Evolutionary conservation across 1,140 invertebrate genomes (phyloP).

Genomic region (Temnothorax curvispinosus): DNA sequence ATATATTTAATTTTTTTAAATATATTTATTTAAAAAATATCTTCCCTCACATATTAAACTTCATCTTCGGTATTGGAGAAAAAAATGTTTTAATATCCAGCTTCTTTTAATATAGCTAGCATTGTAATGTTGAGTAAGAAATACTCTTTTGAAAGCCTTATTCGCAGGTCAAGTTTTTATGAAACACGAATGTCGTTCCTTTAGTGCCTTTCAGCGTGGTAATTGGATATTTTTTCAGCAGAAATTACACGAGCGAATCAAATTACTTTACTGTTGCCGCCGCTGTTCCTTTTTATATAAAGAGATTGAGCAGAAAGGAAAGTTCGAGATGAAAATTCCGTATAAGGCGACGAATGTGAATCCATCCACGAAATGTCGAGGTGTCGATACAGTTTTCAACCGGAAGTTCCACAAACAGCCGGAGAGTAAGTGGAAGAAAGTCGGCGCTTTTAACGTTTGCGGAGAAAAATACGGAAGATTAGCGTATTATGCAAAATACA

Average conservation of each 20-base stretch:
- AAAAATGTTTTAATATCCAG: slow-evolving; percentile 13
- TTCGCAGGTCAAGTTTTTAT: slow-evolving; percentile 6
- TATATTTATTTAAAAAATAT: not conserved
- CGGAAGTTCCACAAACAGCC: slow-evolving; percentile 12
- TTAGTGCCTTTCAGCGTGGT: slow-evolving; percentile 10
- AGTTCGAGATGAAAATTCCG: slow-evolving; percentile 41
- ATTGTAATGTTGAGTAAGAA: slow-evolving; percentile 12
- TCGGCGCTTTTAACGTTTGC: slow-evolving; percentile 18
- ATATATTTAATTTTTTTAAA: not conserved
- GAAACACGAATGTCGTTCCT: not conserved
- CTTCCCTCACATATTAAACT: not conserved
- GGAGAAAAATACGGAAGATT: slow-evolving; percentile 25
- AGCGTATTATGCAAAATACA: slow-evolving; percentile 56
- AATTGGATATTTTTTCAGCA: slow-evolving; percentile 29
- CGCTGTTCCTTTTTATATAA: not conserved
- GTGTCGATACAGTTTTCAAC: slow-evolving; percentile 14
- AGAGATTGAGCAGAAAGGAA: slow-evolving; percentile 38
- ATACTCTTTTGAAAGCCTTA: slow-evolving; percentile 8
- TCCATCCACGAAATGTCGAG: not conserved
- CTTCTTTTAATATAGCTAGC: not conserved
- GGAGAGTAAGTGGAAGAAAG: slow-evolving; percentile 23
- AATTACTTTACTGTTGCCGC: slow-evolving; percentile 9
- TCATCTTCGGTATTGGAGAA: not conserved
- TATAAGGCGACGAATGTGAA: slow-evolving; percentile 48
- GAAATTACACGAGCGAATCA: slow-evolving; percentile 8